These are phyloP conservation scores for Pomacea canaliculata DNA, from an alignment of 2,888 invertebrate genomes.

Conservation along the genomic window DNA sequence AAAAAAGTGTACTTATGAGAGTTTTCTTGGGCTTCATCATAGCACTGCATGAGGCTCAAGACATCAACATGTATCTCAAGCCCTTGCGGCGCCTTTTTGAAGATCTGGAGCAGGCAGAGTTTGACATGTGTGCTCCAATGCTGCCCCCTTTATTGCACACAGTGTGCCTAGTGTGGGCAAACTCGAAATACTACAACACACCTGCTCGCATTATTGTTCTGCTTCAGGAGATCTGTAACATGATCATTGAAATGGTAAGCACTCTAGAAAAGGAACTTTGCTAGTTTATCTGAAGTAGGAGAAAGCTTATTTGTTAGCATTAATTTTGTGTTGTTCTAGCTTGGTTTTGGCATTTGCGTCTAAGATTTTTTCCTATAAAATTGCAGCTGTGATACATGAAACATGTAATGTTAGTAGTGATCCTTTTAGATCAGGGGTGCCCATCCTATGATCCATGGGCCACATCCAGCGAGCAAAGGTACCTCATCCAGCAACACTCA, in stretches of 20 bases:
- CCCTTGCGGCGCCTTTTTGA: slow-evolving; percentile 86
- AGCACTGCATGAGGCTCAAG: slow-evolving; percentile 91
- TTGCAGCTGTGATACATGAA: too few species aligned
- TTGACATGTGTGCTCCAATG: slow-evolving; percentile 72
- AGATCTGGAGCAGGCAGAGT: slow-evolving; percentile 74
- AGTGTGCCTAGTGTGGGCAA: slow-evolving; percentile 90
- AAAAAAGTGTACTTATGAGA: too few species aligned
- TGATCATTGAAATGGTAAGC: slow-evolving; percentile 86
- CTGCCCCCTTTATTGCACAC: slow-evolving; percentile 87
- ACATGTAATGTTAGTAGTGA: too few species aligned
- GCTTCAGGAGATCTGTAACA: slow-evolving; percentile 89
- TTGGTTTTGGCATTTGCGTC: too few species aligned
- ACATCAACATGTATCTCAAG: slow-evolving; percentile 87
- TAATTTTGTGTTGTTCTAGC: too few species aligned
- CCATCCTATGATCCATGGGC: too few species aligned
- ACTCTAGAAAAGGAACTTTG: background rate
- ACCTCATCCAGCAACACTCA: too few species aligned
- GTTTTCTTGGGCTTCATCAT: slow-evolving; percentile 48
- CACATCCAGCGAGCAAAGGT: too few species aligned
- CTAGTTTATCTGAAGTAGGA: too few species aligned
- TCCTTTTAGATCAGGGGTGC: too few species aligned
- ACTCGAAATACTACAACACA: slow-evolving; percentile 88
- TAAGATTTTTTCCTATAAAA: too few species aligned
- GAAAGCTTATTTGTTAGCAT: too few species aligned
- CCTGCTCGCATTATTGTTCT: slow-evolving; percentile 90